Base-by-base conservation (phyloP, 2,113 vertebrate genomes). In the Taurulus bubalis region DNA sequence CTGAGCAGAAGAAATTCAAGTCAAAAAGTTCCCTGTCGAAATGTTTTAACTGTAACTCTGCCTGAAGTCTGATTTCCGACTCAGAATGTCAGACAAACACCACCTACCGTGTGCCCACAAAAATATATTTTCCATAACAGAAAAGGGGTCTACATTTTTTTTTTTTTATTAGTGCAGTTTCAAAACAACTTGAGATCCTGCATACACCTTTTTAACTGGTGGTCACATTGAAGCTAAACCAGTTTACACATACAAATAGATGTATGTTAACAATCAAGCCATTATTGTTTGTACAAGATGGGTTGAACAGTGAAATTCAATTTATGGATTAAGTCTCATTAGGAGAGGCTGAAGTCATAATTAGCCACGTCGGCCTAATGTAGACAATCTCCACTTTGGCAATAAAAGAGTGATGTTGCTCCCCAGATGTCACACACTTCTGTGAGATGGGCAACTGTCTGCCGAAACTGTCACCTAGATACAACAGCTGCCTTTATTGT, bases 401-500 rank as follows among this genome's bases (percentile, higher is more conserved):
- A 32, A 26, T 78, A 45, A 81, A 51, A 62, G 73, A 69, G n/a
- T 62, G 26, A 71, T 47, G 64, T 67, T 8, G n/a, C 64, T 34
- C 24, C 32, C 16, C 24, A n/a, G 32, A 66, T 53, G 2, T 49
- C 15, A 30, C 34, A 40, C 67, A 58, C 26, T 20, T 51, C 28
- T 64, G 56, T 30, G 64, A 55, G 56, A 65, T 26, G 22, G 55
- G n/a, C 67, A 77, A 77, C 81, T 77, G 55, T 70, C 80, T 69
- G 40, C 45, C 77, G 38, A 70, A 85, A 68, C 51, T 59, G 81
- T 86, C 79, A 65, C 83, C 53, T 12, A 24, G 53, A 56, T 26
- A 58, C 55, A 58, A 56, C 53, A 56, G 53, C 53, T 71, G 49
- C 53, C 67, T 84, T 83, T 79, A 78, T 82, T 68, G 73, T 85